These are phyloP conservation scores for Puma concolor DNA, from an alignment of 2,113 vertebrate genomes.

Conservation along the genomic window DNA sequence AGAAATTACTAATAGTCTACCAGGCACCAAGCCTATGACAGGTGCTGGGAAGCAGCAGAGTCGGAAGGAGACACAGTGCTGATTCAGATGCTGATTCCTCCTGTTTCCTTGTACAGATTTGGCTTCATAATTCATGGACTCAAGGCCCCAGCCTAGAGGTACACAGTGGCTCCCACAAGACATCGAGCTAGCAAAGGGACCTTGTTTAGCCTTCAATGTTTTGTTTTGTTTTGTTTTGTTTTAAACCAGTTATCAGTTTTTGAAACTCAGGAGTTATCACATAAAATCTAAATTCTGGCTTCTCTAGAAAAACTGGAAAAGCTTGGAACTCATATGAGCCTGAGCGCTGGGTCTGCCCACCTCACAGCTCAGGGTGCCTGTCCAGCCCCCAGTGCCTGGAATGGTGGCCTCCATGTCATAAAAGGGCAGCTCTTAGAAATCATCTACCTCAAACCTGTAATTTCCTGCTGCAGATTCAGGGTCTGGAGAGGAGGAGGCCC, in stretches of 20 bases:
- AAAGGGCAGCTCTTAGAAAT: not conserved
- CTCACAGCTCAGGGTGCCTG: not conserved
- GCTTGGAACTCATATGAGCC: not conserved
- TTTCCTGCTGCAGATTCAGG: not conserved
- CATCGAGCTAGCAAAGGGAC: not conserved
- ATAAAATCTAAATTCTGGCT: not conserved
- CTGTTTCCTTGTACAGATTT: not conserved
- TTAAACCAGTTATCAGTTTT: not conserved
- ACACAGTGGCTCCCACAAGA: not conserved
- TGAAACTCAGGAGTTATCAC: not conserved
- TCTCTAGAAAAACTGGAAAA: not conserved
- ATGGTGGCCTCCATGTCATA: not conserved
- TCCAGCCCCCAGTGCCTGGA: not conserved
- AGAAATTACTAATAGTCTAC: not conserved
- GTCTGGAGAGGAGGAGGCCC: too few species aligned
- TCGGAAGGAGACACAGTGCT: not conserved
- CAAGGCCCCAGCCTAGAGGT: not conserved
- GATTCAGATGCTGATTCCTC: rapidly evolving
- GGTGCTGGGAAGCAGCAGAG: not conserved
- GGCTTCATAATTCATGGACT: not conserved
- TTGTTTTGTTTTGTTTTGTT: not conserved
- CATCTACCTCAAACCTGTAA: not conserved
- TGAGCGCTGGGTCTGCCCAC: not conserved
- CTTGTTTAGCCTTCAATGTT: not conserved
- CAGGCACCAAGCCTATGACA: rapidly evolving